Evolutionary conservation across 2,113 vertebrate genomes (phyloP), one percentile per base, ranked within the genome.

Genomic region (Saccopteryx bilineata): DNA sequence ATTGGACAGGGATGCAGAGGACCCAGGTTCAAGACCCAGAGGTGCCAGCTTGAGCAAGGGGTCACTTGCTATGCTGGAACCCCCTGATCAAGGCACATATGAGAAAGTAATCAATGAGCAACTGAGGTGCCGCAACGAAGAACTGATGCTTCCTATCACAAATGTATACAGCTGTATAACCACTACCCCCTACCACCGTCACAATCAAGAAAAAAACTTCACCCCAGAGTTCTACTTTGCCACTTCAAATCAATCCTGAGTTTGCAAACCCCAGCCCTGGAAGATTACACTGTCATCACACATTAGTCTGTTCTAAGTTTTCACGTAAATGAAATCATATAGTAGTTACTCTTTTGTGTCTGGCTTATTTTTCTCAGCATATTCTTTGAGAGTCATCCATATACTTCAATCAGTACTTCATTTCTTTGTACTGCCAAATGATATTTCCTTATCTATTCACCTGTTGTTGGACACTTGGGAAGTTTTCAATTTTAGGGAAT

Each of bases 351-450:
- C 39, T 84, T 87, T 54, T 58, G 39, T 24, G 48, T 83, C 52
- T 91, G 18, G 24, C 66, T 72, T 91, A 54, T 78, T 92, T 92
- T 83, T 50, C 52, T 95, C 48, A 68, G 72, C 52, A 82, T 71
- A 61, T 19, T 61, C 87, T 93, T 5, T 92, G 63, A 87, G n/a
- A 85, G 82, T 86, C 85, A 63, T 46, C 68, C 66, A 75, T 14
- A 19, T 60, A 65, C 58, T 82, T 65, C 9, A 48, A 48, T 75
- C 21, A 76, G 26, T 72, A 88, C 31, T 88, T 93, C 66, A 92
- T 69, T 54, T 12, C 28, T 90, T 71, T 84, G 52, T 75, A 39
- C 14, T 85, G 58, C 31, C 74, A 94, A 63, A 65, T 2, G 75
- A 31, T 19, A 72, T 61, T 86, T 88, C 18, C 48, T 75, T 66